Conservation (phyloP, 2,888 invertebrate genomes). For the Morpho deidamia region DNA sequence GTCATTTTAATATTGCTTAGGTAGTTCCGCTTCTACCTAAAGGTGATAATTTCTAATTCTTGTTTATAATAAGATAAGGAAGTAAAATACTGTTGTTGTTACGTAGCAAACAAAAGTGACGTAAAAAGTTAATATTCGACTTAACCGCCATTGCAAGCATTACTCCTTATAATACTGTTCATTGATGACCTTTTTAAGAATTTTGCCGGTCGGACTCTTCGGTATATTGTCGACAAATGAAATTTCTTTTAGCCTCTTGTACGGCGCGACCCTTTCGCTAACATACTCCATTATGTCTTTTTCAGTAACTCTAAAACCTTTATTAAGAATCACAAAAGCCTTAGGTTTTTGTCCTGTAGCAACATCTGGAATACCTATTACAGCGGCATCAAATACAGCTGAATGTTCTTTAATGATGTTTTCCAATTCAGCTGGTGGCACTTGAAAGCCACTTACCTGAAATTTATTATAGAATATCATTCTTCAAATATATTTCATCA, state of each 20-base stretch:
- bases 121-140: too few relatives aligned
- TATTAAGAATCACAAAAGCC: conserved; percentile 83
- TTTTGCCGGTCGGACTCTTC: conserved; percentile 88
- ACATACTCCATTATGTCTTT: conserved; percentile 81
- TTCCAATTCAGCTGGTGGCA: conserved; percentile 94
- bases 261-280: conserved; percentile 83
- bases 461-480: too few relatives aligned
- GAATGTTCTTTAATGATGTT: conserved; percentile 84
- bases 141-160: too few relatives aligned
- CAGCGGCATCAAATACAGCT: conserved; percentile 87
- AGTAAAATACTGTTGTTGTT: too few relatives aligned
- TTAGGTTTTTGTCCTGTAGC: conserved; percentile 85
- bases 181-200: conserved; percentile 80
- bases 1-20: too few relatives aligned
- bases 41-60: too few relatives aligned
- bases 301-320: conserved; percentile 53
- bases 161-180: conserved; percentile 31
- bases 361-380: conserved; percentile 86
- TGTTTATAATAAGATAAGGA: too few relatives aligned
- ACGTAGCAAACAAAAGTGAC: too few relatives aligned
- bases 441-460: conserved; percentile 84
- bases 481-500: too few relatives aligned
- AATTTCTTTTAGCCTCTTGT: conserved; percentile 85
- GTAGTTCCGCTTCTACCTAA: too few relatives aligned
- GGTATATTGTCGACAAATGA: conserved; percentile 83